Conservation (phyloP, 2,797 vertebrate species). For the Apogon hyalosoma region DNA sequence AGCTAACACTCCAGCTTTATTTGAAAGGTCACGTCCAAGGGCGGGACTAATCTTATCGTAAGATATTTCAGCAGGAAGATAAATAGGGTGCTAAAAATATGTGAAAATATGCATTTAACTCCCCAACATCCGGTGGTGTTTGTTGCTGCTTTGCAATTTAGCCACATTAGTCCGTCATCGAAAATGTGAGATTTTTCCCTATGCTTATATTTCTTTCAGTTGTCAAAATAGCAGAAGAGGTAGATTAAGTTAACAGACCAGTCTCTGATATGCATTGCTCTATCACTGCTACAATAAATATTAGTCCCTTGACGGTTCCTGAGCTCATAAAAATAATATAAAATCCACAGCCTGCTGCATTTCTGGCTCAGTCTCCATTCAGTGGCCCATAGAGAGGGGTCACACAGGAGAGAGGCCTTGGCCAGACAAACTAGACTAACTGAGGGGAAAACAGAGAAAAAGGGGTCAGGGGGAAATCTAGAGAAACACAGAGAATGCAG, state of each 20-base stretch:
- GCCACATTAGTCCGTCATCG: neutral
- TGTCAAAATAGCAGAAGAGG: conserved; percentile 50
- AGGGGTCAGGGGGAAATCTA: conserved; percentile 29
- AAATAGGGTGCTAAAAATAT: no score
- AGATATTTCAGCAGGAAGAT: no score
- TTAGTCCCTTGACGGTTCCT: conserved; percentile 75
- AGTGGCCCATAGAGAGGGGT: conserved; percentile 52
- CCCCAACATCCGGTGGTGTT: neutral
- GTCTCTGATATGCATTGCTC: conserved; percentile 57
- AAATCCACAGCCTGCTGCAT: conserved; percentile 60
- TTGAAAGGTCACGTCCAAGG: no score
- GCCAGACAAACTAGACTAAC: conserved; percentile 41
- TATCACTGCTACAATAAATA: conserved; percentile 73
- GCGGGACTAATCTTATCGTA: no score
- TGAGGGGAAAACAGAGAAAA: conserved; percentile 21
- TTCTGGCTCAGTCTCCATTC: conserved; percentile 63
- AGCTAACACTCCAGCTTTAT: no score
- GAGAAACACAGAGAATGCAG: conserved; percentile 39
- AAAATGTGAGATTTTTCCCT: conserved; percentile 1
- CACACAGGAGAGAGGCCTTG: conserved; percentile 46
- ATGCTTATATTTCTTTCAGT: conserved; percentile 4
- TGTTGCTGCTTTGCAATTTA: neutral
- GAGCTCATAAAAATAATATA: conserved; percentile 82
- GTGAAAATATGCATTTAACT: conserved; percentile 4
- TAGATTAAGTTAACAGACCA: conserved; percentile 75